phyloP scores from a whole-genome alignment of 1,140 invertebrate species.

The Harlomillsia oculata region DNA sequence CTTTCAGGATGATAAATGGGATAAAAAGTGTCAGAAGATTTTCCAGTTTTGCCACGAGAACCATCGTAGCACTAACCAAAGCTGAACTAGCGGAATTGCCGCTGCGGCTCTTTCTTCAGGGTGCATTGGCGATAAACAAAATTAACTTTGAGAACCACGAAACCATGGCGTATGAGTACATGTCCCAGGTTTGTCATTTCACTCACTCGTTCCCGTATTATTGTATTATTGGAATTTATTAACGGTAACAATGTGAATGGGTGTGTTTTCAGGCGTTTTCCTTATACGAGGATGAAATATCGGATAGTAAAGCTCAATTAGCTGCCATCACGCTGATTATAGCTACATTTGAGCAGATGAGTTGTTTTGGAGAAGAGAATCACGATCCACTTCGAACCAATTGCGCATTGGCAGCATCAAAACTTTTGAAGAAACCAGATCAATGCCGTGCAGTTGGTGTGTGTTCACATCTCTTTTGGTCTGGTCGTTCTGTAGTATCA shows the following conservation, averaged over 20 bases:
- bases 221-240: background rate
- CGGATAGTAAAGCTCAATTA: constrained; percentile 92
- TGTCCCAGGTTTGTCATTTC: constrained; percentile 70
- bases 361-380: constrained; percentile 89
- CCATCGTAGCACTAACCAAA: constrained; percentile 84
- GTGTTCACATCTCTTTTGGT: constrained; percentile 95
- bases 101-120: constrained; percentile 85
- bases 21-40: constrained; percentile 95
- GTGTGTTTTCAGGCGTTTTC: constrained; percentile 78
- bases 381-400: constrained; percentile 92
- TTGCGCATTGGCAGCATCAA: constrained; percentile 85
- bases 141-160: constrained; percentile 91
- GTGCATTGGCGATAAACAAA: constrained; percentile 81
- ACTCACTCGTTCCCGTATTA: background rate
- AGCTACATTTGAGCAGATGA: constrained; percentile 88
- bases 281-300: constrained; percentile 97
- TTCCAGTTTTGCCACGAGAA: constrained; percentile 96
- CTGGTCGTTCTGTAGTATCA: constrained; percentile 63
- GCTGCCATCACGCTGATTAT: constrained; percentile 92
- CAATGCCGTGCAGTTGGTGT: constrained; percentile 84
- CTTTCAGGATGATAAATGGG: constrained; percentile 87
- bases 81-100: constrained; percentile 87
- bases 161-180: constrained; percentile 95
- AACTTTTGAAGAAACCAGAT: constrained; percentile 94
- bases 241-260: too few relatives aligned